These are phyloP conservation scores for Tauraco erythrolophus DNA, from an alignment of 2,113 vertebrate species.

Conservation along the genomic window DNA sequence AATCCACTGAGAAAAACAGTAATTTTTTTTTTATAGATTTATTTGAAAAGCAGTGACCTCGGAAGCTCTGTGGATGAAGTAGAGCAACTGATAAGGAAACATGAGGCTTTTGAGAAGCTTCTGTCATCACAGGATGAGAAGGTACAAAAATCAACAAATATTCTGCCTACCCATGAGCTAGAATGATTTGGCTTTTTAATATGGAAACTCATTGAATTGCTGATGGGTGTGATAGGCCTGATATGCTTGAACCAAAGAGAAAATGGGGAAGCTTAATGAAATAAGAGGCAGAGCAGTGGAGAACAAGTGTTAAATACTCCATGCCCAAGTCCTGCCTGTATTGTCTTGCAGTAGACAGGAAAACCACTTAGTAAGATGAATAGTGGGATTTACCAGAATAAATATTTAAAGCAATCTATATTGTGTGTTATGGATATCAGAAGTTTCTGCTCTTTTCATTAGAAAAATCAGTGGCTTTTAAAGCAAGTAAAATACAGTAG, in stretches of 20 bases:
- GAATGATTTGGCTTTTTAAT: not conserved
- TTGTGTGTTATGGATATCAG: not conserved
- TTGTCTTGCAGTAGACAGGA: not conserved
- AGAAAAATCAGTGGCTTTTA: not conserved
- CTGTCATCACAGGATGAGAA: constrained; percentile 88
- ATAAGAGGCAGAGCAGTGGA: not conserved
- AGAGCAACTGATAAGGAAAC: constrained; percentile 84
- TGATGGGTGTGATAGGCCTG: not conserved
- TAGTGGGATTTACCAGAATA: not conserved
- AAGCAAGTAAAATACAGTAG: not conserved
- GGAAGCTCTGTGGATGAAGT: constrained; percentile 84
- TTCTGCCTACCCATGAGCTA: not conserved
- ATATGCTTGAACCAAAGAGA: not conserved
- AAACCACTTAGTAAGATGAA: not conserved
- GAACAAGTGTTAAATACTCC: not conserved
- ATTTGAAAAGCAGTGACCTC: constrained; percentile 82
- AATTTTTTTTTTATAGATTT: constrained; percentile 72
- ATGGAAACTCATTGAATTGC: not conserved
- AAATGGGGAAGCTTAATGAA: not conserved
- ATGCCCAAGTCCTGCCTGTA: not conserved
- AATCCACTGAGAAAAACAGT: not conserved
- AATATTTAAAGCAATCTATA: not conserved
- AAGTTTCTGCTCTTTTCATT: not conserved
- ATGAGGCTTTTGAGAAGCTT: constrained; percentile 89
- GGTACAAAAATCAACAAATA: constrained; percentile 69